Evolutionary conservation across 1,140 invertebrate genomes (phyloP).

Genomic region (Marisa cornuarietis): DNA sequence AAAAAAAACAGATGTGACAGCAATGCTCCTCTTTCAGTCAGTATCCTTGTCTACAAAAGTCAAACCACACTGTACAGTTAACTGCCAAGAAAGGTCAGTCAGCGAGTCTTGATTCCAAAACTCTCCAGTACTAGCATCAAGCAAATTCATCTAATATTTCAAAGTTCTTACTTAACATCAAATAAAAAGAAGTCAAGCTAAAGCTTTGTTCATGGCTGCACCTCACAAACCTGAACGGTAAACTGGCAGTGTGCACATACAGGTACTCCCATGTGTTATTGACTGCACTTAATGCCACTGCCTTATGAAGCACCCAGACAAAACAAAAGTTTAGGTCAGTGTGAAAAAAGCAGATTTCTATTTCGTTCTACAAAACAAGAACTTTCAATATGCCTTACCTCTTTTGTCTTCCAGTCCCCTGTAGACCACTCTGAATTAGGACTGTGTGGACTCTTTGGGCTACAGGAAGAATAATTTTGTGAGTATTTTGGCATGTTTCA

Average conservation of each 20-base stretch:
- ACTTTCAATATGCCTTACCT: slow-evolving; percentile 24
- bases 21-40: no score
- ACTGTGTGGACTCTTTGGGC: slow-evolving; percentile 47
- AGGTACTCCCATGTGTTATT: background rate
- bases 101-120: background rate
- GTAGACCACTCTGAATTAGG: slow-evolving; percentile 43
- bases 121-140: background rate
- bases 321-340: background rate
- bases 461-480: slow-evolving; percentile 25
- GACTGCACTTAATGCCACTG: background rate
- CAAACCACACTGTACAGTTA: background rate
- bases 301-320: background rate
- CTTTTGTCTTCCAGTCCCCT: slow-evolving; percentile 32
- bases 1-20: no score
- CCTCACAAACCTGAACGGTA: background rate
- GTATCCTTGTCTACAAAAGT: no score
- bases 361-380: background rate
- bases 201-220: background rate
- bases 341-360: background rate
- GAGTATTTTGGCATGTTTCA: background rate
- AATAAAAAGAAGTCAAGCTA: background rate
- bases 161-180: background rate
- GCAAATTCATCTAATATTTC: background rate
- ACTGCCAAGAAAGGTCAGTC: background rate
- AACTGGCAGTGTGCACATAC: background rate